phyloP scores from a whole-genome alignment of 2,888 invertebrate species.

The Polymixis lichenea region DNA sequence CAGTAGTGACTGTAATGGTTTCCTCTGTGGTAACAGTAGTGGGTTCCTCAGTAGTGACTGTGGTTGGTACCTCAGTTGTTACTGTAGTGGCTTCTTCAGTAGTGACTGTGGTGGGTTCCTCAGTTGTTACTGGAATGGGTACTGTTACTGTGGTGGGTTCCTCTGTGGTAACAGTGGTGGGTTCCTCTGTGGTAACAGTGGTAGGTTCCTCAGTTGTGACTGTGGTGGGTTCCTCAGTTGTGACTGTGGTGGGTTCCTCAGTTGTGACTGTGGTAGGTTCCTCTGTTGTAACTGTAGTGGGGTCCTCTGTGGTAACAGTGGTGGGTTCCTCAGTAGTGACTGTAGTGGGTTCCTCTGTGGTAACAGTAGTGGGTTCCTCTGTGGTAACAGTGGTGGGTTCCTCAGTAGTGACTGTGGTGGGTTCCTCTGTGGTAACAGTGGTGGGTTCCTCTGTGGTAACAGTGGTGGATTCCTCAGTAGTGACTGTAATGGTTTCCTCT shows the following conservation, averaged over 20 bases:
- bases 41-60: not conserved
- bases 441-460: not conserved
- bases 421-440: conserved; percentile 29
- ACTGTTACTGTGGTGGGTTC: conserved; percentile 11
- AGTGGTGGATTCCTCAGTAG: conserved; percentile 7
- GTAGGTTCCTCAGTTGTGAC: not conserved
- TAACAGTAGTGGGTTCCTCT: conserved; percentile 3
- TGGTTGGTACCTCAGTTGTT: not conserved
- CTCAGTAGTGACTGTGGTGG: conserved; percentile 8
- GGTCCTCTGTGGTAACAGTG: not conserved
- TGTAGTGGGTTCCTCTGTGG: not conserved
- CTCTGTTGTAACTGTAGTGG: conserved; percentile 24
- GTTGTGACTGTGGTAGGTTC: conserved; percentile 2
- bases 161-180: not conserved
- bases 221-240: not conserved
- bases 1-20: not conserved
- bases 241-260: not conserved
- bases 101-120: not conserved
- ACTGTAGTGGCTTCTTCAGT: not conserved
- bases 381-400: not conserved
- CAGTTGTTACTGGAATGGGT: conserved; percentile 3
- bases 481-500: conserved; percentile 10
- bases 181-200: not conserved
- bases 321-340: conserved; percentile 10
- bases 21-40: not conserved